Base-by-base conservation (phyloP, 2,888 invertebrate genomes). In the Sceliomorpha sp. region DNA sequence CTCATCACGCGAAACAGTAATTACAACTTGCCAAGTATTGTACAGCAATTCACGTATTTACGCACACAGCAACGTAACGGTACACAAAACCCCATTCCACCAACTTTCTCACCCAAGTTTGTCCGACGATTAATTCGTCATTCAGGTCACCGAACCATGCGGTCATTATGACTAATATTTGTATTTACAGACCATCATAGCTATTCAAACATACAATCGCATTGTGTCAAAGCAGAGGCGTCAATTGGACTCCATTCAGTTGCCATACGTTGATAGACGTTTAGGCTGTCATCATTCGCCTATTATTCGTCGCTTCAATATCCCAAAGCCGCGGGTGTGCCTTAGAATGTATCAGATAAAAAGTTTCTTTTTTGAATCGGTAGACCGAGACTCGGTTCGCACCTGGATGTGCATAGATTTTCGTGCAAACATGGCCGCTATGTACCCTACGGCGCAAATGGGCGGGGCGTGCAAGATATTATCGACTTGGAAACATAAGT, bases 351-450 rank as follows among this genome's bases (percentile, higher is more conserved):
- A 59, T 66, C 66, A 45, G 27, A 37, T 34, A 55, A 59, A 59
- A 53, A 31, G 36, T 60, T 50, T 63, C 59, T 53, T 50, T 59
- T 42, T 20, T 37, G 40, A 50, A 12, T 10, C 26, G 36, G 14
- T 9, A 36, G 27, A 36, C 24, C 29, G 67, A 53, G 51, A 53
- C 44, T 34, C 32, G 51, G 40, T 70, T 70, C 64, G 67, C 81
- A 81, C 77, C 82, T 82, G 80, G 74, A 68, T 72, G 76, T 76
- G 74, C 74, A 80, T 10, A 31, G 59, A 27, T 56, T 74, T 75
- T 75, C 72, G 45, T 66, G 58, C 75, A 79, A 82, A 80, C 72
- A 78, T 79, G 80, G 79, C 78, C 72, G 78, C 74, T 74, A 69
- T 74, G 79, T 73, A 75, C 75, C n/a, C 75, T 67, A 73, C 76